These are phyloP conservation scores for Erethizon dorsatum DNA, from an alignment of 2,797 vertebrate species.

Conservation along the genomic window DNA sequence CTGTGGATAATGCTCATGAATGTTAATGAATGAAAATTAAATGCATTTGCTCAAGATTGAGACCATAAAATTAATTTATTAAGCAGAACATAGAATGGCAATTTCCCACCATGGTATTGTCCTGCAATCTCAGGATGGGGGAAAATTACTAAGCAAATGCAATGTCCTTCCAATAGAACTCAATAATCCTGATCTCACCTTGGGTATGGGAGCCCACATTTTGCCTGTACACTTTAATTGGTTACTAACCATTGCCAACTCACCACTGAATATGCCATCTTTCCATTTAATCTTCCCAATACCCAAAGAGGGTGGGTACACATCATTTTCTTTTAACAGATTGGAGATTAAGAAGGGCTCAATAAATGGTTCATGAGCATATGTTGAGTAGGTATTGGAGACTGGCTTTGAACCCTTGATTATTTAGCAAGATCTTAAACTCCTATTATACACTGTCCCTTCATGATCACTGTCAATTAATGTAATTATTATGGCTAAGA, in stretches of 20 bases:
- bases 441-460: background rate
- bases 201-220: rapidly evolving
- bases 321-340: background rate
- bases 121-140: background rate
- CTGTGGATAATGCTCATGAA: slow-evolving; percentile 26
- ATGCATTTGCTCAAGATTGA: slow-evolving; percentile 59
- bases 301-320: background rate
- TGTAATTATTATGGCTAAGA: background rate
- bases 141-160: too few relatives aligned
- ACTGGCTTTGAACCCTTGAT: background rate
- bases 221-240: background rate
- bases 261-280: rapidly evolving
- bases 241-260: background rate
- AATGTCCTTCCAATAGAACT: background rate
- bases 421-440: background rate
- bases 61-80: slow-evolving; percentile 69
- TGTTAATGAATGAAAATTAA: slow-evolving; percentile 56
- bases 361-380: too few relatives aligned
- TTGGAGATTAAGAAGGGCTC: background rate
- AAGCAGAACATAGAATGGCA: background rate
- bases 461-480: background rate
- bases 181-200: background rate
- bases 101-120: background rate
- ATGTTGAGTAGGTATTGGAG: background rate
- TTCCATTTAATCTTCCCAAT: background rate